phyloP scores from a whole-genome alignment of 2,797 vertebrate genomes.

The Phalloptychus januarius region DNA sequence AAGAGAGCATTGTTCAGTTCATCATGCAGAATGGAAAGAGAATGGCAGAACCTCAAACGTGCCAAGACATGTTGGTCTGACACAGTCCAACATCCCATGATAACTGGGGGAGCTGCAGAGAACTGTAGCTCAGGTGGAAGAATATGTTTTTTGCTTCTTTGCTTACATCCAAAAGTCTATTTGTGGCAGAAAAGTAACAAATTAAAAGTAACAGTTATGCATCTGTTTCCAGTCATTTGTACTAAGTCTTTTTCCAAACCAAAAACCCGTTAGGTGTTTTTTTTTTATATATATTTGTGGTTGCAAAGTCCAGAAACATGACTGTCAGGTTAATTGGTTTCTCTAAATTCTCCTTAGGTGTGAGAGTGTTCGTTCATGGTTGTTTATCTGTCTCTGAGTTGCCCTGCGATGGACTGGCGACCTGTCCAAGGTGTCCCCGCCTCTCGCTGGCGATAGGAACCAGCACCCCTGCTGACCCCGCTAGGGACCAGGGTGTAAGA shows the following conservation, averaged over 20 bases:
- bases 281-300: background rate
- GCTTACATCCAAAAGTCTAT: background rate
- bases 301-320: too few relatives aligned
- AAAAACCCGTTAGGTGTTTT: slow-evolving; percentile 18
- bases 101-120: background rate
- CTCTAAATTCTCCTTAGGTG: too few relatives aligned
- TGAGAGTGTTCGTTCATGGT: too few relatives aligned
- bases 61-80: background rate
- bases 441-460: too few relatives aligned
- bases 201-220: background rate
- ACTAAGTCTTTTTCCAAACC: slow-evolving; percentile 36
- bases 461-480: too few relatives aligned
- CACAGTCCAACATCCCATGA: background rate
- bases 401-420: too few relatives aligned
- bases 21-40: background rate
- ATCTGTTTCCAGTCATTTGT: background rate
- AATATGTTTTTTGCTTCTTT: background rate
- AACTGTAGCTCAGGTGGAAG: background rate
- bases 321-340: too few relatives aligned
- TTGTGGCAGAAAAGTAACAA: background rate
- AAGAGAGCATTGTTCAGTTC: background rate
- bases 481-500: too few relatives aligned
- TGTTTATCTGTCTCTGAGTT: too few relatives aligned
- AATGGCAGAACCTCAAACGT: background rate
- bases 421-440: too few relatives aligned